Evolutionary conservation across 2,113 vertebrate genomes (phyloP), one percentile per base, ranked within the genome.

Genomic region (Sinocyclocheilus rhinocerous): DNA sequence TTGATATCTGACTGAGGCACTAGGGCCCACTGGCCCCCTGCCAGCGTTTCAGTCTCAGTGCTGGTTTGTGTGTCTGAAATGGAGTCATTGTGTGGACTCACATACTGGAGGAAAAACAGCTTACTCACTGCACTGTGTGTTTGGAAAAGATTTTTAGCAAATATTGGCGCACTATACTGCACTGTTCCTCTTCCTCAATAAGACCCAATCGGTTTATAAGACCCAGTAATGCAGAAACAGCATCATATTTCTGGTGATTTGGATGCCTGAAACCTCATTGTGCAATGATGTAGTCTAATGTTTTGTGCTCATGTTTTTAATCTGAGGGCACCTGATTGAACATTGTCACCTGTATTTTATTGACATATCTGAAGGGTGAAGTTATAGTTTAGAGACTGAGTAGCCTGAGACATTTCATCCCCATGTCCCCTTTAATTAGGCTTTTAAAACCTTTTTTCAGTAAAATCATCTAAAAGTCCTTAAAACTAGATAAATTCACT

Each of bases 81-180:
- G 59, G 75, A 87, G 88, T 55, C 86, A 83, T 81, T 88, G 84
- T 91, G 75, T 82, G 86, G 81, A 82, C 85, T 87, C 90, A 85
- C 33, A 65, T 88, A 76, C 89, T 89, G 85, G 86, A 85, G 87
- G 85, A 77, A 77, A 52, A 84, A 85, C 48, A 72, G 87, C 76
- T 89, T 85, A 86, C 90, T 89, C 76, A 75, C 45, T 22, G 89
- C 90, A 91, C 91, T 90, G 89, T 89, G 92, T 91, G 90, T 93
- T 93, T 93, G 93, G 88, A 90, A 94, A 95, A 94, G 93, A 93
- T 92, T 94, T 94, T 92, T 86, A 91, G 93, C 92, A 94, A 94
- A 95, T 94, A 94, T 95, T 94, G 94, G 93, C 91, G 59, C 86
- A 90, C 89, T 88, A 86, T 92, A 90, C 91, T 91, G 91, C 84